Base-by-base conservation (phyloP, 2,888 invertebrate species). In the Drosophila eohydei region DNA sequence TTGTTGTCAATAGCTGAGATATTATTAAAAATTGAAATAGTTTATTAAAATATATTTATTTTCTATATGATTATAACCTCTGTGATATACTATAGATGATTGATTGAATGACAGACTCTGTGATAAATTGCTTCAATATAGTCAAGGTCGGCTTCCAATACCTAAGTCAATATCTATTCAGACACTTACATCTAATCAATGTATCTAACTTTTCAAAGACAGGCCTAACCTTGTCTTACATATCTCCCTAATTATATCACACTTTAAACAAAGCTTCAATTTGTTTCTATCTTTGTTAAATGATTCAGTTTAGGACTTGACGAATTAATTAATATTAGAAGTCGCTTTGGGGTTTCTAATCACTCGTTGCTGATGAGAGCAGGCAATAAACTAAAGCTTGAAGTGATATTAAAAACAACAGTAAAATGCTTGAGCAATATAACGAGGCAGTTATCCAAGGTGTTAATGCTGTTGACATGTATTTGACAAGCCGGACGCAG, bases 381-480 rank as follows among this genome's bases (percentile, higher is more conserved):
- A 12, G 58, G 4, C 14, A 46, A 58, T 41, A 21, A 26, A 34
- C 32, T 34, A 32, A 28, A 34, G n/a, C 28, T n/a, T 11, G 28
- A 8, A 21, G 28, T 14, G 28, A 9, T 56, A 44, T 28, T 8
- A 32, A 67, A 48, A 43, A 32, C 14, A 50, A 46, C 38, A 41
- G 36, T 32, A 43, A 43, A 57, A 67, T 38, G 69, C 69, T 74
- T 85, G 69, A 69, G 65, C 67, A 68, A 68, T 71, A 71, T 67
- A 36, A 16, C 68, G 48, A 73, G 44, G 56, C 71, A 69, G 36
- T 75, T 44, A 56, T 14, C 51, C 28, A 63, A 86, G 83, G 89
- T 86, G 83, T 80, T 78, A 88, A 86, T 83, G 66, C 57, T 69
- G 32, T 69, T 64, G 52, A 60, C 34, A 70, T 70, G 48, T 40